Evolutionary conservation across 2,888 invertebrate species (phyloP).

Genomic region (Rapana venosa): DNA sequence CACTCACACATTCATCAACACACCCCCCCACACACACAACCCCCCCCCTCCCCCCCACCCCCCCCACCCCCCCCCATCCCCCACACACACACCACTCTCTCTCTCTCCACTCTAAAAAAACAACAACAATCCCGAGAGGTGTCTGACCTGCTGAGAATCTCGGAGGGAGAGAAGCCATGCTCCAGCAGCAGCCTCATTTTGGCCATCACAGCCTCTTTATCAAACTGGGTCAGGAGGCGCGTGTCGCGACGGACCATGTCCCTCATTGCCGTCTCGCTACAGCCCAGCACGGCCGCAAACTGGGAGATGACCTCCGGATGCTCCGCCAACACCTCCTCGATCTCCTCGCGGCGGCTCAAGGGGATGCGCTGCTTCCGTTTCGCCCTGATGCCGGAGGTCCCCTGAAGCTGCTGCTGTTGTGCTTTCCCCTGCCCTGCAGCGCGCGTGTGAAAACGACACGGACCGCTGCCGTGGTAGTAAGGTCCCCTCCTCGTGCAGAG

Average conservation of each 20-base stretch:
- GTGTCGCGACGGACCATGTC: slow-evolving; percentile 37
- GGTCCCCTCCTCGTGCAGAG: no score
- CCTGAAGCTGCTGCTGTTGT: not conserved
- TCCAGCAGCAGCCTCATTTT: slow-evolving; percentile 39
- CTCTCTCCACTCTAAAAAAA: no score
- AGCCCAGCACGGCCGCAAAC: slow-evolving; percentile 20
- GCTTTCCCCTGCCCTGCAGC: no score
- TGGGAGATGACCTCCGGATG: not conserved
- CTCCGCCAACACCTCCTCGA: slow-evolving; percentile 18
- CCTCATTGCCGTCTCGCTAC: not conserved
- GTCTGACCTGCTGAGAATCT: slow-evolving; percentile 24
- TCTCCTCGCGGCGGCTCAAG: not conserved
- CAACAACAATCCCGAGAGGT: not conserved
- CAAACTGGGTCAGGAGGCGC: slow-evolving; percentile 22
- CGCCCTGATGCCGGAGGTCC: not conserved
- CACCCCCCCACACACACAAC: no score
- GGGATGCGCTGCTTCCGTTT: not conserved
- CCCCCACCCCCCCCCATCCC: no score
- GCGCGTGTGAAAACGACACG: no score
- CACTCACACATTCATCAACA: no score
- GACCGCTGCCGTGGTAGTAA: no score
- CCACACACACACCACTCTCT: no score
- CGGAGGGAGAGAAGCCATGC: not conserved
- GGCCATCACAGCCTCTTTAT: slow-evolving; percentile 10
- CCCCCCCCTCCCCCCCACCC: no score